Percentiles rank a stretch among this genome's conserved stretches.
These are phyloP conservation scores for Heliconius aoede DNA, from an alignment of 2,888 invertebrate genomes.

Conservation along the genomic window DNA sequence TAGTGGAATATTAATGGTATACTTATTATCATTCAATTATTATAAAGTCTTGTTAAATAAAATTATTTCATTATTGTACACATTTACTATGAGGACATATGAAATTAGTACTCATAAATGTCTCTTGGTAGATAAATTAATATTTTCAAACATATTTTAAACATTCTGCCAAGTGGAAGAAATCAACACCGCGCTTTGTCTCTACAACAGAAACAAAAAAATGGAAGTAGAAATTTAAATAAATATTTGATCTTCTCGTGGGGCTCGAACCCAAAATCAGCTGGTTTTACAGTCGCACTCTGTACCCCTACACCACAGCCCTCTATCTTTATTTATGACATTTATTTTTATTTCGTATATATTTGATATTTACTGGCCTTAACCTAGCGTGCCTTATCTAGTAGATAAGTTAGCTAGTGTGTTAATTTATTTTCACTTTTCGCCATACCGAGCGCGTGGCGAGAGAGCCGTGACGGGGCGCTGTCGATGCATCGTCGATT, in stretches of 20 bases:
- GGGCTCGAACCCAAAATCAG: too few relatives aligned
- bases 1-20: neutral
- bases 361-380: neutral
- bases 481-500: slow-evolving; percentile 62
- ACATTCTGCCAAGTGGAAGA: too few relatives aligned
- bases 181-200: too few relatives aligned
- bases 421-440: slow-evolving; percentile 72
- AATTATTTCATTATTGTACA: too few relatives aligned
- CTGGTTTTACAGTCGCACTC: too few relatives aligned
- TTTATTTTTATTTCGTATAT: neutral
- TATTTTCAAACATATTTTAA: neutral
- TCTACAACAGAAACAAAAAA: too few relatives aligned
- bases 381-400: slow-evolving; percentile 34
- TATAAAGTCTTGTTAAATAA: too few relatives aligned
- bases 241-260: too few relatives aligned
- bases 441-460: slow-evolving; percentile 61
- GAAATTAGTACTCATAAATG: neutral
- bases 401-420: slow-evolving; percentile 40
- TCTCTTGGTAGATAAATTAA: neutral
- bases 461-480: slow-evolving; percentile 63
- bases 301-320: too few relatives aligned
- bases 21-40: too few relatives aligned
- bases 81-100: too few relatives aligned
- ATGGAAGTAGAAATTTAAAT: too few relatives aligned
- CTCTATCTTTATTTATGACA: neutral